phyloP scores from a whole-genome alignment of 2,888 invertebrate species.

The Eudasyphora cyanicolor region DNA sequence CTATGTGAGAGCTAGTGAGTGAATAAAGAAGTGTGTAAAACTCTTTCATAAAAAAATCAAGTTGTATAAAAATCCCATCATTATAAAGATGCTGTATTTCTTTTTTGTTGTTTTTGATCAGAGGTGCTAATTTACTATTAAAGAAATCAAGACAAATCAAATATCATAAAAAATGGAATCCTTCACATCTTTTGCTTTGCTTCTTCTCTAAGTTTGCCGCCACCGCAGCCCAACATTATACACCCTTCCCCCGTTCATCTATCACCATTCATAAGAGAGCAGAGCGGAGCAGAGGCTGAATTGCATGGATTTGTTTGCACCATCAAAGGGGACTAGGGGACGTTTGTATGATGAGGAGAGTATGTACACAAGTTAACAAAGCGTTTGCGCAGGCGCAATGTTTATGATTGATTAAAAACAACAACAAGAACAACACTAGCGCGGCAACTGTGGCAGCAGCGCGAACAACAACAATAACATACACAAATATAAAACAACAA shows the following conservation, averaged over 20 bases:
- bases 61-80: constrained; percentile 56
- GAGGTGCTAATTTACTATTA: constrained; percentile 70
- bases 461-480: not conserved
- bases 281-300: not conserved
- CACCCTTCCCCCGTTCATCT: not conserved
- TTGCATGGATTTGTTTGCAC: not conserved
- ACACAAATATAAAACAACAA: constrained; percentile 47
- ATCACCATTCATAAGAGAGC: constrained; percentile 3
- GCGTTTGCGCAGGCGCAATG: constrained; percentile 20
- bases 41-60: constrained; percentile 18
- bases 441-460: not conserved
- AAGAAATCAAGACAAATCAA: constrained; percentile 62
- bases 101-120: constrained; percentile 30
- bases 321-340: not conserved
- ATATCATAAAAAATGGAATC: constrained; percentile 63
- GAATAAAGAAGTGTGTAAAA: not conserved
- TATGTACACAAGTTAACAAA: no score
- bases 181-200: constrained; percentile 35
- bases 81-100: constrained; percentile 44
- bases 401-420: constrained; percentile 60
- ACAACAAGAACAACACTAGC: constrained; percentile 9
- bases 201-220: not conserved
- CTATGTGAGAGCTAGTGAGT: not conserved
- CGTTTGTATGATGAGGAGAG: not conserved
- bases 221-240: no score